Base-by-base conservation (phyloP, 2,888 invertebrate genomes). In the Oscheius myriophilus region DNA sequence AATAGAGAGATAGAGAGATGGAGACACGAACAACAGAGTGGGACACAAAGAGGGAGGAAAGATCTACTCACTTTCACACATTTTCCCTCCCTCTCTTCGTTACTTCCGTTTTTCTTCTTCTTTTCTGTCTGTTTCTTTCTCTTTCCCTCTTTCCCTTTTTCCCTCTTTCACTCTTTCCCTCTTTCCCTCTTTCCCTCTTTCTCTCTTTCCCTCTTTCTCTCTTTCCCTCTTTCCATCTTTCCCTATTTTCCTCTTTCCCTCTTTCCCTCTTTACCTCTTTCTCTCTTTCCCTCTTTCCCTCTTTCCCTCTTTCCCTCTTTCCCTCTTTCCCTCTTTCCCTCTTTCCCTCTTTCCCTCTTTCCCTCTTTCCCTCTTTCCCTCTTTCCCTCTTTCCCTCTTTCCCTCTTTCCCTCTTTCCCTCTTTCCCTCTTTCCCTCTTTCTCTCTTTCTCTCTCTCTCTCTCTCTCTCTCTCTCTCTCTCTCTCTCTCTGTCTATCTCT, bases 141-240 rank as follows among this genome's bases (percentile, higher is more conserved):
- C 46, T 46, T 12, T 46, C 46, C 11, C 46, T 46, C 46, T 46
- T 12, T 46, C 46, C 11, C 46, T 46, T 12, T 46, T 12, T 46
- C 46, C 11, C 46, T 46, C 46, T 46, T 18, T 46, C 46, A 7
- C 46, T 46, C 46, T 46, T 12, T 46, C 46, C 11, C 46, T 46
- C 46, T 46, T 18, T 46, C 46, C 11, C 46, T 46, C 46, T 46
- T 12, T 46, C 46, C 2, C 46, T 46, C 46, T 53, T 53, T 25
- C 21, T 23, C 14, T 53, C 53, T 23, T 25, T 21, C 23, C 21
- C 14, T 53, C 23, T 25, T 21, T 53, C 23, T 25, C 52, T 53
- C 23, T 11, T 23, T 53, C 2, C 7, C 53, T 23, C 14, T 25
- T n/a, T n/a, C n/a, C n/a, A n/a, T n/a, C 25, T 53, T 14, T 53